These are phyloP conservation scores for Netelia virgata DNA, from an alignment of 2,888 invertebrate species.

Conservation along the genomic window DNA sequence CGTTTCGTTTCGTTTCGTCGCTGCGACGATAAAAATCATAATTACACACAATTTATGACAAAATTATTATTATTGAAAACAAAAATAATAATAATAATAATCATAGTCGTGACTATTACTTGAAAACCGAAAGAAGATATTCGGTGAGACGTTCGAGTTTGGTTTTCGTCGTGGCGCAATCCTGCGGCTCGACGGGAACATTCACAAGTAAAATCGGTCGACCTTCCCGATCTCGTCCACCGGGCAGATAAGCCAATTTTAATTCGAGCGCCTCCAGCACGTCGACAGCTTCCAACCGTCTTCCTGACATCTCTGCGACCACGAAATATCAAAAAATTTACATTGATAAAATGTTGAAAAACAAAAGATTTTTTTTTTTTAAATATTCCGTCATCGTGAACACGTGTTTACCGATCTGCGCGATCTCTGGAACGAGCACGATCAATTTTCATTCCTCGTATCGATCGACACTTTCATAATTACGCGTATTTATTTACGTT, in stretches of 20 bases:
- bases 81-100: background rate
- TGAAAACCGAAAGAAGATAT: slow-evolving; percentile 87
- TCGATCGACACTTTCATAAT: no score
- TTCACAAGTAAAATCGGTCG: slow-evolving; percentile 88
- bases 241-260: slow-evolving; percentile 88
- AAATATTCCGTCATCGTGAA: background rate
- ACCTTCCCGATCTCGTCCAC: slow-evolving; percentile 89
- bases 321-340: background rate
- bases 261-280: slow-evolving; percentile 87
- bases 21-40: slow-evolving; percentile 77
- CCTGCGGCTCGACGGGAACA: slow-evolving; percentile 87
- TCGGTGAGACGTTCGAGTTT: slow-evolving; percentile 84
- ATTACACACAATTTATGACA: background rate
- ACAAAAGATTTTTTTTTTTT: background rate
- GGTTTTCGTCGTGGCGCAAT: slow-evolving; percentile 80
- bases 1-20: slow-evolving; percentile 86
- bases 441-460: slow-evolving; percentile 3
- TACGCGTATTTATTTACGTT: background rate
- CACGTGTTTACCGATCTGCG: slow-evolving; percentile 39
- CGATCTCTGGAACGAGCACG: slow-evolving; percentile 39
- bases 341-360: background rate
- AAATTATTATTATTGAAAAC: background rate
- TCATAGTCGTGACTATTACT: slow-evolving; percentile 81
- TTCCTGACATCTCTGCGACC: slow-evolving; percentile 72
- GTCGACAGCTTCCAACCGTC: slow-evolving; percentile 86